Evolutionary conservation across 1,140 invertebrate species (phyloP), one percentile per base, ranked within the genome.

Genomic region (Aphidius ervi): DNA sequence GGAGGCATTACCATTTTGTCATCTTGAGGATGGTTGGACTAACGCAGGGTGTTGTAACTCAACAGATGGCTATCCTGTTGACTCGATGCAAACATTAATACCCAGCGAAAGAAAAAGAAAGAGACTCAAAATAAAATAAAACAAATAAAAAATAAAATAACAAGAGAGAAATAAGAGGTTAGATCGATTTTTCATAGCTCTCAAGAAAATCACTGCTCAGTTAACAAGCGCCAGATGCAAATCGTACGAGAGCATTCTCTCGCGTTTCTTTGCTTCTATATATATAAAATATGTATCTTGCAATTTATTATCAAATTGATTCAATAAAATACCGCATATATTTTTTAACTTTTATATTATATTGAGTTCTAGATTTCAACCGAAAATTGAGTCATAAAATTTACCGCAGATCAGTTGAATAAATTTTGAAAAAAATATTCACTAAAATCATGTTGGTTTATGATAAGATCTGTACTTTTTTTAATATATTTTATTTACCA

Each of bases 221-320:
- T 68, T 72, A 74, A 74, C 72, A 73, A 73, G 72, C 72, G 66
- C 67, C 70, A 72, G 72, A 74, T 72, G 70, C 72, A 70, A 74
- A 74, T 74, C 71, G 63, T 61, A 63, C 52, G 62, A 66, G 65
- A 52, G 62, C 62, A 64, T 66, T 63, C 62, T 63, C 62, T 57
- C 62, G 56, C 43, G 58, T 56, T 53, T 50, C 46, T 53, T 46
- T 41, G 16, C 45, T 54, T 54, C 52, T 43, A 1, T 54, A 31
- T 31, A 31, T 54, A 31, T 31, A 31, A 31, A 31, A 4, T 31
- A 31, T 31, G 23, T 31, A 4, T 31, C 2, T 31, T 31, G 23
- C 23, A 31, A 31, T 31, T 31, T 31, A 31, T 31, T 31, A 31
- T 31, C 23, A 31, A 31, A 31, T 31, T 31, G 23, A 31, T 31